A percentile compares a stretch with the other conserved stretches of the same genome.
Evolutionary conservation across 2,113 vertebrate species (phyloP).

Genomic region (Eonycteris spelaea): DNA sequence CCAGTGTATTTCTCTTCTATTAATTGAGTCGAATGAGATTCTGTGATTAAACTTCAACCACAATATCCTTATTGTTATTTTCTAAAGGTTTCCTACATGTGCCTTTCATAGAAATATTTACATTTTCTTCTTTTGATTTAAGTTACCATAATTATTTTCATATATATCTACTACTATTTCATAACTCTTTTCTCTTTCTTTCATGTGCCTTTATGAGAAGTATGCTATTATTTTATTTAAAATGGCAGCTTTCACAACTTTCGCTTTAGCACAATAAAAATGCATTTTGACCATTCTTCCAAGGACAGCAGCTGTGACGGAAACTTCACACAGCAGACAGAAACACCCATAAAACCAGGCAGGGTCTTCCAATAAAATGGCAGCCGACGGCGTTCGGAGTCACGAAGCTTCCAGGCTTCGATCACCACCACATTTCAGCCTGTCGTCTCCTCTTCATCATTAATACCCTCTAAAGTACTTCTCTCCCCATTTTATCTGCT

Average conservation of each 20-base stretch:
- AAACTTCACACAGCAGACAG: not conserved
- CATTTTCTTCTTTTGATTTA: not conserved
- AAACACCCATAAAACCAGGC: not conserved
- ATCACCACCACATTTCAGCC: not conserved
- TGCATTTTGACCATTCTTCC: not conserved
- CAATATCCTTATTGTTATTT: not conserved
- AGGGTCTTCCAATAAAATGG: not conserved
- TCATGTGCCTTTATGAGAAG: not conserved
- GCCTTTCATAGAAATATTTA: not conserved
- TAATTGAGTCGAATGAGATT: not conserved
- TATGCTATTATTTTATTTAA: not conserved
- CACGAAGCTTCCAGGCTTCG: not conserved
- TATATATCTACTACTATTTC: not conserved
- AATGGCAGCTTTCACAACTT: not conserved
- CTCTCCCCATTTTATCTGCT: not conserved
- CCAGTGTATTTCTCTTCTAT: not conserved
- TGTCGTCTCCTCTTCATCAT: slow-evolving; percentile 23
- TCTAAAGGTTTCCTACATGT: not conserved
- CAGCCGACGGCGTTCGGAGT: not conserved
- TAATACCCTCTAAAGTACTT: not conserved
- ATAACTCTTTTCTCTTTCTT: not conserved
- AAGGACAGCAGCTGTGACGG: not conserved
- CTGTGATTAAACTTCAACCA: not conserved
- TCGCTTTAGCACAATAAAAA: not conserved
- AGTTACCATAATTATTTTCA: not conserved